Percentiles rank a stretch among this genome's conserved stretches.
Evolutionary conservation across 2,113 vertebrate species (phyloP).

Genomic region (Tragelaphus imberbis): DNA sequence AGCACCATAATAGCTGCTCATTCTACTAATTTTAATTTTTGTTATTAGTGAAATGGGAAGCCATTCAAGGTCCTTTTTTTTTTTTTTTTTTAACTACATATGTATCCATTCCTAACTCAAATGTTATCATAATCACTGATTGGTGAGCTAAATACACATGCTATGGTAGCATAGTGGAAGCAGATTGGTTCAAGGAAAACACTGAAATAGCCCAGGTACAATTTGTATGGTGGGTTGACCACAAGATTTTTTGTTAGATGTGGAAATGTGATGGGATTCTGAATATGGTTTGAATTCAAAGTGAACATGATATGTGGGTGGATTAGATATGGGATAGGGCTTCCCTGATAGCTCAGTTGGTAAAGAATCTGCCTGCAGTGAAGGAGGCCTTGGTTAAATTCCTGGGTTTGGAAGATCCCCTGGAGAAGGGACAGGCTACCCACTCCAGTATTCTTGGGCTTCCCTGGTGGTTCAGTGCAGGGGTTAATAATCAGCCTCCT

Average conservation of each 20-base stretch:
- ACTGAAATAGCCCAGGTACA: not conserved
- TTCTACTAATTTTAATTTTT: not conserved
- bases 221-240: not conserved
- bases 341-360: not conserved
- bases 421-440: not conserved
- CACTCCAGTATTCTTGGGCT: not conserved
- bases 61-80: not conserved
- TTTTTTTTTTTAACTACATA: not conserved
- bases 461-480: not conserved
- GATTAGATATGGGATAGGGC: not conserved
- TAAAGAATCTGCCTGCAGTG: not conserved
- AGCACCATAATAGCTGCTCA: not conserved
- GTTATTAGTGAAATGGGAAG: not conserved
- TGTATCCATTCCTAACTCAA: not conserved
- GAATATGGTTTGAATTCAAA: not conserved
- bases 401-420: not conserved
- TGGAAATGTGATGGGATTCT: not conserved
- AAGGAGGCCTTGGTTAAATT: not conserved
- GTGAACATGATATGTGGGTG: not conserved
- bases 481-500: not conserved
- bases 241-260: not conserved
- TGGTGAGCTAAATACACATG: not conserved
- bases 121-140: not conserved
- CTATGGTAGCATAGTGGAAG: not conserved
- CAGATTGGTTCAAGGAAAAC: not conserved